phyloP scores from a whole-genome alignment of 2,113 vertebrate species.

The Tetraodon nigroviridis region DNA sequence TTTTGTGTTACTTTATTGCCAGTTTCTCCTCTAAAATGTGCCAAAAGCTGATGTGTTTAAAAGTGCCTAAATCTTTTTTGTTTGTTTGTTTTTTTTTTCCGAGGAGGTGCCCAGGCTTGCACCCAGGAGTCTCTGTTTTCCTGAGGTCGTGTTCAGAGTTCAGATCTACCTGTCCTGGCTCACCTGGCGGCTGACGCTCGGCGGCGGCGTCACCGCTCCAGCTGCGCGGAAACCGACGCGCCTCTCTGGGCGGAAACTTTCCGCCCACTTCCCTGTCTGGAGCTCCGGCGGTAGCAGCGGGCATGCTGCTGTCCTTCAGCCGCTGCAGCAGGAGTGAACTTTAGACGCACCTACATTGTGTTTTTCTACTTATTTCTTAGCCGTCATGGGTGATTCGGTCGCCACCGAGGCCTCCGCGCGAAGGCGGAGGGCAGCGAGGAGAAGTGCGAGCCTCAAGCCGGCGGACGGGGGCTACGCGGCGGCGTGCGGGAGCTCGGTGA shows the following conservation, averaged over 20 bases:
- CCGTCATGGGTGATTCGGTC: constrained; percentile 45
- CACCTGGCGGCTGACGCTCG: neutral
- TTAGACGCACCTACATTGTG: neutral
- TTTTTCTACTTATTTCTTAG: neutral
- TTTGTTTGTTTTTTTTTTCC: too few species aligned
- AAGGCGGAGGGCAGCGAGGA: constrained; percentile 44
- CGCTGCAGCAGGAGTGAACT: neutral
- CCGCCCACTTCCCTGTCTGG: constrained; percentile 19
- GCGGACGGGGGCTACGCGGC: constrained; percentile 1
- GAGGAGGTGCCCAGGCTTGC: too few species aligned
- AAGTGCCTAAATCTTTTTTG: too few species aligned
- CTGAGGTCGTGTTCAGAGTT: neutral
- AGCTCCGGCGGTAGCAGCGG: constrained; percentile 2
- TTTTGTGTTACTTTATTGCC: too few species aligned
- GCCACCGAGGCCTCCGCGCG: constrained; percentile 1
- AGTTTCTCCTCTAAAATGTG: too few species aligned
- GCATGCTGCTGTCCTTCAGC: neutral
- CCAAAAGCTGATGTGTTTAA: too few species aligned
- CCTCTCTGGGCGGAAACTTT: neutral
- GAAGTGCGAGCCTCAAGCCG: neutral
- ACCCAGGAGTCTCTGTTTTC: neutral
- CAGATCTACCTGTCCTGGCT: neutral
- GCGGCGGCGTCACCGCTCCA: neutral
- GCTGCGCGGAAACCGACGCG: neutral
- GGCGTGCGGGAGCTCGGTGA: constrained; percentile 1